Evolutionary conservation across 2,113 vertebrate genomes (phyloP).

Genomic region (Protobothrops mucrosquamatus): DNA sequence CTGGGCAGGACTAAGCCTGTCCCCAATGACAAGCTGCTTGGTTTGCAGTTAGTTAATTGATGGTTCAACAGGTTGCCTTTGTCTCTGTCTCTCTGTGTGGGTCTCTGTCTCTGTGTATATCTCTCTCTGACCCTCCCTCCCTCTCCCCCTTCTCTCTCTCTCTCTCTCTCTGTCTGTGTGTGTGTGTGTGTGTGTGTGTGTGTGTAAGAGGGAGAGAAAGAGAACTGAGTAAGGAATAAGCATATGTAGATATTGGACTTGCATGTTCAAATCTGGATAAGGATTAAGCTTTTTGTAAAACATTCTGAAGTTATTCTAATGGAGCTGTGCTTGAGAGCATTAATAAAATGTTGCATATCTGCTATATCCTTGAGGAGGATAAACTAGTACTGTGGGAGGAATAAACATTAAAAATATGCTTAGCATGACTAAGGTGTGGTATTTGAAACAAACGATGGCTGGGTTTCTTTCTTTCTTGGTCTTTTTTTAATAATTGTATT

Average conservation of each 20-base stretch:
- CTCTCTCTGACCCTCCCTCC: no score
- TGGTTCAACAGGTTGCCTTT: no score
- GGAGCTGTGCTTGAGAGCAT: not conserved
- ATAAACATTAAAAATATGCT: not conserved
- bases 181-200: no score
- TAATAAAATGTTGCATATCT: not conserved
- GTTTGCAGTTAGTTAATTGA: no score
- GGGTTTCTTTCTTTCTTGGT: not conserved
- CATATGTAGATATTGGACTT: not conserved
- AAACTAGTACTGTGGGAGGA: not conserved
- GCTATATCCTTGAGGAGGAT: not conserved
- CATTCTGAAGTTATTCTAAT: not conserved
- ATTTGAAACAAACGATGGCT: not conserved
- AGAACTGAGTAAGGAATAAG: no score
- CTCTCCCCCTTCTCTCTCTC: no score
- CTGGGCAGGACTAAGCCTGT: no score
- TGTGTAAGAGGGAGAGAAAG: no score
- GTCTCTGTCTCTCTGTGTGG: no score
- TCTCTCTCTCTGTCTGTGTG: no score
- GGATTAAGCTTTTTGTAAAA: not conserved
- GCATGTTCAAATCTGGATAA: not conserved
- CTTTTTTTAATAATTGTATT: not conserved
- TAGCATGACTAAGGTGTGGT: not conserved
- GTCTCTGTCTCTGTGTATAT: no score
- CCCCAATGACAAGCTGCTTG: no score